Conservation (phyloP, 2,113 vertebrate genomes). For the Chroicocephalus ridibundus region DNA sequence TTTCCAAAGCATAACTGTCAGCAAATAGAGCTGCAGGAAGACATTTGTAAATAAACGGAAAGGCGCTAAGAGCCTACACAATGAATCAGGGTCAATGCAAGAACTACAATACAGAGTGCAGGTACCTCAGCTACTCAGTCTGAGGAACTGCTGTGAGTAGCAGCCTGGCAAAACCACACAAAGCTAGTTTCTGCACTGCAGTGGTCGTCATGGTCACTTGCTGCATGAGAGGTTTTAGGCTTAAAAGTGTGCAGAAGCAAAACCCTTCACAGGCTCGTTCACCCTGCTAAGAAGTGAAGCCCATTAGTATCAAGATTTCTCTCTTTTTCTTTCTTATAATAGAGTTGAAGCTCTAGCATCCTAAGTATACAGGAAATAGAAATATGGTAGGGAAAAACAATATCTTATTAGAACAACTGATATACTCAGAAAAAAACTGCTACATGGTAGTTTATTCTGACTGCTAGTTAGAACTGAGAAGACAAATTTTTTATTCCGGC, state of each 20-base stretch:
- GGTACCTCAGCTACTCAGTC: neutral
- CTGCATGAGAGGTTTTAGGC: neutral
- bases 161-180: neutral
- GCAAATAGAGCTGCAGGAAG: neutral
- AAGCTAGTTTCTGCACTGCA: neutral
- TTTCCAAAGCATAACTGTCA: neutral
- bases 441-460: neutral
- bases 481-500: neutral
- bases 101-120: neutral
- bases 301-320: neutral
- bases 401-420: neutral
- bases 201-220: neutral
- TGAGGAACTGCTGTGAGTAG: neutral
- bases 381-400: neutral
- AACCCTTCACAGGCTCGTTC: neutral
- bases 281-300: neutral
- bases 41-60: neutral
- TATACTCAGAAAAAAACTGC: neutral
- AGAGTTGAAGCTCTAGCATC: neutral
- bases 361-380: neutral
- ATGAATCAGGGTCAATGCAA: neutral
- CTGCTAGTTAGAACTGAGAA: neutral
- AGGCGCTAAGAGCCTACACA: neutral
- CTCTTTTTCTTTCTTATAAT: neutral
- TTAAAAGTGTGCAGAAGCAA: neutral